Percentiles rank a stretch among this genome's conserved stretches.
Conservation (phyloP, 2,113 vertebrate genomes). For the Ophthalmolycus amberensis region DNA sequence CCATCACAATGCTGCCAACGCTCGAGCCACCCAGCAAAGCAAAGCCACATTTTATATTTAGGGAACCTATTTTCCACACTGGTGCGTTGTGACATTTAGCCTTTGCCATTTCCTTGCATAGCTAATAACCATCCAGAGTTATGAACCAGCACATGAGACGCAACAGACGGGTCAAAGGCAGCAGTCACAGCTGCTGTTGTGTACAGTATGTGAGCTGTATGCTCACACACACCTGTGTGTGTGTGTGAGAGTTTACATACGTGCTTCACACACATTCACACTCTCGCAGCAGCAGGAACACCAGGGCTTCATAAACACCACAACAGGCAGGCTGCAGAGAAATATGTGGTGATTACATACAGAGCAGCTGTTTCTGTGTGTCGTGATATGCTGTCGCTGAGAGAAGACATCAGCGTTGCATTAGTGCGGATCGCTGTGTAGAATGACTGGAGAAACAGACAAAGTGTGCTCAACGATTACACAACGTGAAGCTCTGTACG, state of each 20-base stretch:
- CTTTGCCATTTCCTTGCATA: constrained; percentile 59
- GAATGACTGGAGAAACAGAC: not conserved
- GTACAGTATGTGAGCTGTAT: constrained; percentile 2
- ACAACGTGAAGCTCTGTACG: not conserved
- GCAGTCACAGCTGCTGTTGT: constrained; percentile 45
- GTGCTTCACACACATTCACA: constrained; percentile 33
- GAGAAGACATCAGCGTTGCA: constrained; percentile 20
- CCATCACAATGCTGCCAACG: constrained; percentile 40
- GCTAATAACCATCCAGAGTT: constrained; percentile 52
- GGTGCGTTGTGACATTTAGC: constrained; percentile 61
- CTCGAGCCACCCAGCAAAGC: constrained; percentile 6
- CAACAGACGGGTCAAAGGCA: constrained; percentile 48
- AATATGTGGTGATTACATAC: constrained; percentile 48
- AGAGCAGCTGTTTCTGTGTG: constrained; percentile 63
- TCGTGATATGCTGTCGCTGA: constrained; percentile 27
- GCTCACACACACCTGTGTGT: constrained; percentile 29
- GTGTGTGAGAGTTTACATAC: constrained; percentile 17
- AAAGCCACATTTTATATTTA: constrained; percentile 50
- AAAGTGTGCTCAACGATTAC: not conserved
- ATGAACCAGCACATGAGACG: constrained; percentile 26
- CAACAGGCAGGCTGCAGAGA: constrained; percentile 45
- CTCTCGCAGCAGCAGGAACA: constrained; percentile 27
- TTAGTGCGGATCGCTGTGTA: not conserved
- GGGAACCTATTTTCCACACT: constrained; percentile 66
- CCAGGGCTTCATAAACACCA: constrained; percentile 54